Base-by-base conservation (phyloP, 2,888 invertebrate species). In the Pyrocoelia pectoralis region DNA sequence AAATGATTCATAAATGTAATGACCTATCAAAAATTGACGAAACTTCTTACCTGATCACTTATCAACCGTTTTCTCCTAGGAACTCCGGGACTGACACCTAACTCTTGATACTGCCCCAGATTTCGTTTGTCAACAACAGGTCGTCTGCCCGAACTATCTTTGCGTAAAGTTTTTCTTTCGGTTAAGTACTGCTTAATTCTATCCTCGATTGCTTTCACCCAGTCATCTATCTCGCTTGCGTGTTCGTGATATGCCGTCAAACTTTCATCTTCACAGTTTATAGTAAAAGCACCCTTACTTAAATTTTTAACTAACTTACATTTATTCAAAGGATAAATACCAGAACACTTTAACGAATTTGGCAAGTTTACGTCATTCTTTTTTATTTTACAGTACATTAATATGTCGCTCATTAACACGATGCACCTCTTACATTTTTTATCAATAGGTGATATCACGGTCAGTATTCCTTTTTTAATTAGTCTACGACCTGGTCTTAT, bases 381-480 rank as follows among this genome's bases (percentile, higher is more conserved):
- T 56, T 84, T 80, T 53, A 87, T 83, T 81, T 91, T 92, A 73
- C 90, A 91, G 74, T 90, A 91, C 77, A 93, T 83, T 46, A 93
- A 82, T 71, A 90, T 88, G 74, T 93, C 93, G 12, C 86, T 90
- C 80, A 91, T 86, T 12, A 92, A 82, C 67, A 91, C 85, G 66
- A 91, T 88, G 75, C 90, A 89, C 5, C 90, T 80, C 70, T 85
- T 86, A 62, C 73, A 70, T 59, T 85, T 81, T 19, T 77, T 78
- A 60, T 80, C 78, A 3, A 83, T 83, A 66, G 80, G 81, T 38
- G 82, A 77, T 0, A 83, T 82, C 81, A 89, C 84, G 74, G 84
- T 83, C 1, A 89, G 78, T 33, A 84, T 76, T 9, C 89, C 89
- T 77, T 91, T 89, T 74, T 88, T 90, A 56, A 91, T 84, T 49